These are phyloP conservation scores for Camponotus pennsylvanicus DNA, from an alignment of 1,140 invertebrate species.

Conservation along the genomic window DNA sequence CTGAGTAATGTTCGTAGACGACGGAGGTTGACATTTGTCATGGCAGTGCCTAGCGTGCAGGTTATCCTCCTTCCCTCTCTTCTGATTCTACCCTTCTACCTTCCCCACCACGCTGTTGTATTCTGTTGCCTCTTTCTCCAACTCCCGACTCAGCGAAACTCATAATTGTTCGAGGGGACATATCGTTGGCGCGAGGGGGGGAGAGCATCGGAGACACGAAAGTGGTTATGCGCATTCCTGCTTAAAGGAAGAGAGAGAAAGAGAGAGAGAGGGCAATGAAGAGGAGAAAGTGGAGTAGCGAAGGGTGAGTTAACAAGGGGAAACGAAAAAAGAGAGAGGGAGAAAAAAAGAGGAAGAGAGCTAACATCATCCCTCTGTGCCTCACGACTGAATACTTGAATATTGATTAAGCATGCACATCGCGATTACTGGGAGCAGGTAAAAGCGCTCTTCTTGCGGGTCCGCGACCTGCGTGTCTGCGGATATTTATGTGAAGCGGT, in stretches of 20 bases:
- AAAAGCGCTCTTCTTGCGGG: constrained; percentile 66
- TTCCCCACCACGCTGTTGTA: constrained; percentile 12
- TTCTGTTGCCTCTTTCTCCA: constrained; percentile 51
- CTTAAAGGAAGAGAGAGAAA: background rate
- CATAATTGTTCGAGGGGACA: constrained; percentile 78
- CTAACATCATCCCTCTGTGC: constrained; percentile 31
- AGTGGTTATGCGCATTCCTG: constrained; percentile 73
- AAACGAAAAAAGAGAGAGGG: background rate
- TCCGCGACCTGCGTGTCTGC: constrained; percentile 76
- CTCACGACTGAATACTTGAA: constrained; percentile 77
- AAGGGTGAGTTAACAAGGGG: constrained; percentile 20
- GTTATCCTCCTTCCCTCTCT: constrained; percentile 32
- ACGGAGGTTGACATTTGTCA: constrained; percentile 81
- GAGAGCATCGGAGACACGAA: constrained; percentile 61
- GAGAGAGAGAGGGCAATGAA: background rate
- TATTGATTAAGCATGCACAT: constrained; percentile 82
- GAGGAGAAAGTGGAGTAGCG: background rate
- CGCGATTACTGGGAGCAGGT: constrained; percentile 75
- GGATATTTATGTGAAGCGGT: constrained; percentile 78
- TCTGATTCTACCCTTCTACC: constrained; percentile 36
- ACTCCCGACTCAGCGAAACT: constrained; percentile 67
- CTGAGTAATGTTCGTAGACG: constrained; percentile 79
- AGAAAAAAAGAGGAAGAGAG: background rate
- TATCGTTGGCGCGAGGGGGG: constrained; percentile 69
- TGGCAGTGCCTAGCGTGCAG: constrained; percentile 84